These are phyloP conservation scores for Lydus trimaculatus DNA, from an alignment of 2,888 invertebrate species.

Conservation along the genomic window DNA sequence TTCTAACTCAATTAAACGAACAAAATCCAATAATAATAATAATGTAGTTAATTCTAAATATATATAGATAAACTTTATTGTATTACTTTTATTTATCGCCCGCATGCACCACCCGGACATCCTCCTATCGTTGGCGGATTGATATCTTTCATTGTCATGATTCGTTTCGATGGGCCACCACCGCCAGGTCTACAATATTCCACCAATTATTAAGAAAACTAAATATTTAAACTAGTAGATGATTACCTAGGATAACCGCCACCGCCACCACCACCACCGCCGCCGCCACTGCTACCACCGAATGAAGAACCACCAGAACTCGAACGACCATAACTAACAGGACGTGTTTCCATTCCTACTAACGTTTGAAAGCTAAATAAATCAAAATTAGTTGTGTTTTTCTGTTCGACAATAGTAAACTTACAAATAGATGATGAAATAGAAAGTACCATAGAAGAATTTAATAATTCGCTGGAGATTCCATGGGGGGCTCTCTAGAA, in stretches of 20 bases:
- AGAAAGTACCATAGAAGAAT: slow-evolving; percentile 64
- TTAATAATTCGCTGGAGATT: slow-evolving; percentile 59
- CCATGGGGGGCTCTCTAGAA: slow-evolving; percentile 63
- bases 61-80: background rate
- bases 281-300: slow-evolving; percentile 43
- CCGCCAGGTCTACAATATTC: slow-evolving; percentile 39
- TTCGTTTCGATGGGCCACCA: slow-evolving; percentile 42
- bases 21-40: background rate
- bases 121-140: slow-evolving; percentile 50
- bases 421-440: slow-evolving; percentile 67
- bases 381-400: slow-evolving; percentile 12
- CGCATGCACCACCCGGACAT: slow-evolving; percentile 48
- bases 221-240: background rate
- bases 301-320: slow-evolving; percentile 37
- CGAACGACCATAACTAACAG: slow-evolving; percentile 32
- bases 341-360: slow-evolving; percentile 45
- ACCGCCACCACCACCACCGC: slow-evolving; percentile 42
- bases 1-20: background rate
- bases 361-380: slow-evolving; percentile 50
- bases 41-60: background rate
- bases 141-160: slow-evolving; percentile 48
- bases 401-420: slow-evolving; percentile 48
- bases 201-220: background rate
- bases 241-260: slow-evolving; percentile 36
- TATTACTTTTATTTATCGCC: slow-evolving; percentile 37